Evolutionary conservation across 64 coral and sea anemone genomes (phyloP), one percentile per base, ranked within the genome.

Genomic region (Hydrozoanthus tunicans): DNA sequence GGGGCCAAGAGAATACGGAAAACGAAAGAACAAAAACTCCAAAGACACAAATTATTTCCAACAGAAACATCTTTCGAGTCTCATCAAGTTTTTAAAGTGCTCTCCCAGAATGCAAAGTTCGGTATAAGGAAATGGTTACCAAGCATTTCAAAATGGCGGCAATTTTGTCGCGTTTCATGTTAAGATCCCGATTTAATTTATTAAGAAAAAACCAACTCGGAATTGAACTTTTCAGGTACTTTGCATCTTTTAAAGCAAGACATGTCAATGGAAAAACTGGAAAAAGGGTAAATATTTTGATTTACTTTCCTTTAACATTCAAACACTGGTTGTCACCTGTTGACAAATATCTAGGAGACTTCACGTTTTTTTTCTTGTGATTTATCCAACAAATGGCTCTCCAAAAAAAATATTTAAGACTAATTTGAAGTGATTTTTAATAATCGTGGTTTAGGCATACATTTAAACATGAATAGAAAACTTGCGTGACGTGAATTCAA

Each of bases 131-230:
- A 58, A 27, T 59, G 84, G 84, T 59, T 73, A 74, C 84, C 26
- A 88, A 88, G 84, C 56, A 60, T 60, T 86, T 70, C 68, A 88
- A 73, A 20, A 88, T 88, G 84, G 84, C 84, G 84, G 84, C 84
- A 59, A 26, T 85, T 71, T 85, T 70, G 65, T 53, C 15, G 15
- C 67, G 83, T 73, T 74, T 88, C 53, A 59, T 74, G 59, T 26
- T 53, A 69, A 73, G 84, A 73, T 3, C 27, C 26, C 53, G 68
- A 6, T 70, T 7, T 9, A 74, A 74, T 88, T 58, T 73, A 74
- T 88, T 75, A 56, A 88, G 74, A 74, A 69, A 74, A 73, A 88
- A 61, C 12, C 11, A 54, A 6, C 68, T 88, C 59, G 55, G 67
- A 9, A 74, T 76, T 10, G 72, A 26, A 74, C 24, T 88, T 51